Evolutionary conservation across 2,888 invertebrate species (phyloP), one percentile per base, ranked within the genome.

Genomic region (Monopis laevigella): DNA sequence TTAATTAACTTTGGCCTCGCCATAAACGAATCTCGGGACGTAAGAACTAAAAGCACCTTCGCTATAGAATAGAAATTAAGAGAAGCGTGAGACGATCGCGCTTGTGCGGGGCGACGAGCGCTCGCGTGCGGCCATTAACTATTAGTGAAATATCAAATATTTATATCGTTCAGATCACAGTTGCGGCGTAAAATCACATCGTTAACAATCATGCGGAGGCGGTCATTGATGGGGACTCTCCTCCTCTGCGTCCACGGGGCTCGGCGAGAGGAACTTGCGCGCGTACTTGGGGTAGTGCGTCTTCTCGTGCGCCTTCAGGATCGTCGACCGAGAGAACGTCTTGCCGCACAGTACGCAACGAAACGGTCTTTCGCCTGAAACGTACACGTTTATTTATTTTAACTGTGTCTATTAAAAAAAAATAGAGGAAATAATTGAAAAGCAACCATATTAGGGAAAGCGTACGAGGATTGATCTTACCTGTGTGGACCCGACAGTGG

Each of bases 211-310:
- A 32, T 13, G 55, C 51, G 5, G 6, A 53, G 24, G 24, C 8
- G 5, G 60, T 78, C 78, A 80, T 72, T 89, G 88, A 77, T 89
- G 89, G 56, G 88, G 89, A 64, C 88, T 86, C 65, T 92, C 90
- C 70, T 90, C 90, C 68, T 90, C 88, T 45, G 89, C 89, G 66
- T 92, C 92, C 55, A 92, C 87, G 51, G 92, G 91, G 68, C 90
- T 91, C 51, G 93, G 92, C 57, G 93, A 93, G 55, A 93, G 83
- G 82, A 91, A 93, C 82, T 93, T 93, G 58, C 93, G 87, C 65
- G 92, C 92, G 70, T 92, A 93, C 80, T 93, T 93, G 51, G 93
- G 93, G 75, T 90, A 93, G 72, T 94, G 94, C 48, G 93, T 93
- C 80, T 94, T 94, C 75, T 94, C 93, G 72, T 94, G 94, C 54